Conservation (phyloP, 2,113 vertebrate species). For the Raphicerus campestris region DNA sequence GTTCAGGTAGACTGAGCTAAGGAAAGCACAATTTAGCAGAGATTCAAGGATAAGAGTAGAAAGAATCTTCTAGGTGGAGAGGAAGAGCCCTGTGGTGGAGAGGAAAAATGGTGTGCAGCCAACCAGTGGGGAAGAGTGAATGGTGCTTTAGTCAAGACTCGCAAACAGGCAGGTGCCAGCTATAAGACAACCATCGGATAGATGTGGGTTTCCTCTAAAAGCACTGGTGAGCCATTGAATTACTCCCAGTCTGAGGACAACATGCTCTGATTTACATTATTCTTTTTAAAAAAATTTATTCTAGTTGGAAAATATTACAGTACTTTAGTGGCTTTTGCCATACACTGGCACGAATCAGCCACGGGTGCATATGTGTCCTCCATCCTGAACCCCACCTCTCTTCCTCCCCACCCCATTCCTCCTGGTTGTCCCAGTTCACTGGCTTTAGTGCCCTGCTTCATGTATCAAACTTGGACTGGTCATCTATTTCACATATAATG, state of each 20-base stretch:
- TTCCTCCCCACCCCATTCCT: neutral
- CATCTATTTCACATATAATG: neutral
- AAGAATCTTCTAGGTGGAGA: neutral
- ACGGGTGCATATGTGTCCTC: fast-evolving
- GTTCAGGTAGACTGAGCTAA: neutral
- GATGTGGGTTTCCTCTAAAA: neutral
- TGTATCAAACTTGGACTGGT: neutral
- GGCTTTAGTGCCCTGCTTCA: neutral
- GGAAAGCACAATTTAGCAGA: neutral
- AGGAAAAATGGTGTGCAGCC: neutral
- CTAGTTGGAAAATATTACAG: neutral
- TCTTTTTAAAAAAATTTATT: neutral
- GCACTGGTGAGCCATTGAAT: neutral
- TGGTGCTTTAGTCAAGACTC: neutral
- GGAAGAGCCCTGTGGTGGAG: neutral
- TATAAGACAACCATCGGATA: fast-evolving
- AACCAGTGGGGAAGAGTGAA: neutral
- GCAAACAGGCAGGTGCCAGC: neutral
- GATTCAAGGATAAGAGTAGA: neutral
- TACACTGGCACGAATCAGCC: neutral
- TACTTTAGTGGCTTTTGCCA: neutral
- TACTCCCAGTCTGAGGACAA: neutral
- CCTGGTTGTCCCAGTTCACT: neutral
- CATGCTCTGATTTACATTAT: neutral
- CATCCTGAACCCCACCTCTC: neutral